Percentiles rank a stretch among this genome's conserved stretches.
These are phyloP conservation scores for Synchiropus splendidus DNA, from an alignment of 2,113 vertebrate species.

Conservation along the genomic window DNA sequence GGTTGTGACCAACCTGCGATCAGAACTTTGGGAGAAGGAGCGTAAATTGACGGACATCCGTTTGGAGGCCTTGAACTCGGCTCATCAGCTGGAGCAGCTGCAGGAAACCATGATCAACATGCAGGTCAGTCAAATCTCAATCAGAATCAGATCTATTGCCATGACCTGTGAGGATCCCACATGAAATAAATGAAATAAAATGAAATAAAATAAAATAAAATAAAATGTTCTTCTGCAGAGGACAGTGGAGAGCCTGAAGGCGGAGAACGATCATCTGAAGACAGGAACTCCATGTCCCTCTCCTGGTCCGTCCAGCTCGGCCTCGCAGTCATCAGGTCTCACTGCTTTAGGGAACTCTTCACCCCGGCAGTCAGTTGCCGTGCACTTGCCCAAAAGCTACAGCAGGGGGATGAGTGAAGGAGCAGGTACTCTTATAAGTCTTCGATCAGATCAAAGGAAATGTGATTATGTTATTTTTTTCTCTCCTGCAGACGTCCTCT, in stretches of 20 bases:
- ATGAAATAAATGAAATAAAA: background rate
- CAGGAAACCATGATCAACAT: constrained; percentile 94
- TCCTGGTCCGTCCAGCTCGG: constrained; percentile 67
- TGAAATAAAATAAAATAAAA: no score
- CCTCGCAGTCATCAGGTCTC: constrained; percentile 69
- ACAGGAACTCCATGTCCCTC: constrained; percentile 72
- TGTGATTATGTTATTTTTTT: background rate
- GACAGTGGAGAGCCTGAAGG: constrained; percentile 90
- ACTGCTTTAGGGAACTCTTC: constrained; percentile 71
- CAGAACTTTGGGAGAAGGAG: constrained; percentile 96
- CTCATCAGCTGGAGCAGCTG: constrained; percentile 91
- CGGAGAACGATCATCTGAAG: constrained; percentile 89
- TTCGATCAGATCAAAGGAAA: background rate
- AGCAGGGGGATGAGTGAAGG: constrained; percentile 67
- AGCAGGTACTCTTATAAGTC: constrained; percentile 63
- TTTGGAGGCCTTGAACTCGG: constrained; percentile 88
- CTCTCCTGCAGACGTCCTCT: constrained; percentile 60
- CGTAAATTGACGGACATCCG: constrained; percentile 94
- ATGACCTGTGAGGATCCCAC: background rate
- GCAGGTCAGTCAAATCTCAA: constrained; percentile 75
- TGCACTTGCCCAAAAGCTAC: constrained; percentile 78
- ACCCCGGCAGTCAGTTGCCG: constrained; percentile 81
- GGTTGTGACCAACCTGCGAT: constrained; percentile 84
- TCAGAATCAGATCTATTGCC: background rate
- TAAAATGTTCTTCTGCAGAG: constrained; percentile 51